Evolutionary conservation across 2,888 invertebrate species (phyloP).

Genomic region (Phengaris alcon): DNA sequence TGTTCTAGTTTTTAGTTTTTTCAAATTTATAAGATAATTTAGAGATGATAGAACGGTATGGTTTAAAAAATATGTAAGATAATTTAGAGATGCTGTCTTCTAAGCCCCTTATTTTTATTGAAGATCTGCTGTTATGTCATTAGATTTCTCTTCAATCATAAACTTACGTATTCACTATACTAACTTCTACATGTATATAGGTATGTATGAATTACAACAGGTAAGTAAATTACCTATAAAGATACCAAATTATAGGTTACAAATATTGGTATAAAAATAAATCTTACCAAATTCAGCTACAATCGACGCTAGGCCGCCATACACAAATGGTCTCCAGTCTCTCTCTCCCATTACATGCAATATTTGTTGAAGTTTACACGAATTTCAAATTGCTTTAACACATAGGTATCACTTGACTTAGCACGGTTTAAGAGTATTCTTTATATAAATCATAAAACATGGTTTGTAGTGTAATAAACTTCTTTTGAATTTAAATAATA

Average conservation of each 20-base stretch:
- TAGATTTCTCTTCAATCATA: no score
- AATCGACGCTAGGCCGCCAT: constrained; percentile 95
- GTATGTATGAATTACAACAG: no score
- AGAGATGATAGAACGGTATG: no score
- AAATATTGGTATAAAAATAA: neutral
- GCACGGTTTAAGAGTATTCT: neutral
- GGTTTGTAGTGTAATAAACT: neutral
- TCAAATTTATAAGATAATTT: no score
- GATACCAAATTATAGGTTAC: neutral
- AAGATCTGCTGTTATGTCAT: no score
- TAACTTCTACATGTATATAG: no score
- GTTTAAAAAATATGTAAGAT: neutral
- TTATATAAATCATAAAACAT: neutral
- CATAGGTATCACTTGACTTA: neutral
- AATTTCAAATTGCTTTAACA: neutral
- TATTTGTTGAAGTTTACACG: neutral
- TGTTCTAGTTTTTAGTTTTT: no score
- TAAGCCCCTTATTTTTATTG: no score
- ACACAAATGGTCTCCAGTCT: constrained; percentile 96
- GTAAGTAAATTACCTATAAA: no score
- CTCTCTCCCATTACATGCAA: constrained; percentile 84
- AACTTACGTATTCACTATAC: no score
- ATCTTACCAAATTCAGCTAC: constrained; percentile 94
- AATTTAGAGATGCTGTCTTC: no score
- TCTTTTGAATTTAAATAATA: neutral